These are phyloP conservation scores for Papilio gigon DNA, from an alignment of 2,888 invertebrate species.

Conservation along the genomic window DNA sequence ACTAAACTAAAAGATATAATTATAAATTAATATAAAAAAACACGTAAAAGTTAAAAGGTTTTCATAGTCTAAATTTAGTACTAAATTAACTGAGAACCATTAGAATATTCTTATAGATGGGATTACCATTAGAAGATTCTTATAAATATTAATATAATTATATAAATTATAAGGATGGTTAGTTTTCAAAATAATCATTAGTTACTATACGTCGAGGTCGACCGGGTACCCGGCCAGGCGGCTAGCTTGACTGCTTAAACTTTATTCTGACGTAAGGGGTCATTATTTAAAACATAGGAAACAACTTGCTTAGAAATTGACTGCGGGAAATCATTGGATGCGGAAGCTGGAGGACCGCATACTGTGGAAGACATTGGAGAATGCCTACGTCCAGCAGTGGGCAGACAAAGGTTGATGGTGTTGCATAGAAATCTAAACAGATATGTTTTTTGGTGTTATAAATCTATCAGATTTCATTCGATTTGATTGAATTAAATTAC, in stretches of 20 bases:
- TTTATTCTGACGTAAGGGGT: neutral
- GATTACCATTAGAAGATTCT: too few relatives aligned
- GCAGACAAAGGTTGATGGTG: too few relatives aligned
- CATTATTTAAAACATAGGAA: neutral
- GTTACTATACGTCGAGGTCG: neutral
- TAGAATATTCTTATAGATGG: neutral
- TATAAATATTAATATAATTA: neutral
- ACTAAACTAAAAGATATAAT: too few relatives aligned
- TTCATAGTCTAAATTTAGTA: neutral
- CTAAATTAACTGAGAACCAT: neutral
- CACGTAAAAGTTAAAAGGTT: neutral
- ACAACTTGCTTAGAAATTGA: too few relatives aligned
- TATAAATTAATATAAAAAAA: neutral
- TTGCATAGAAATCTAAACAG: too few relatives aligned
- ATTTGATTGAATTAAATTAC: too few relatives aligned
- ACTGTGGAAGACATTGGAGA: too few relatives aligned
- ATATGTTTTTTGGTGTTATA: neutral
- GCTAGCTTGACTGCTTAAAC: conserved; percentile 8
- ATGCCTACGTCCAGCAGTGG: too few relatives aligned
- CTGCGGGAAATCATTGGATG: too few relatives aligned
- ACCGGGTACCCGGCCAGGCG: neutral
- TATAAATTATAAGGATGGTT: neutral
- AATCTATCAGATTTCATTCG: too few relatives aligned
- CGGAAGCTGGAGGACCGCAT: too few relatives aligned
- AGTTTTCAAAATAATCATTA: neutral